Base-by-base conservation (phyloP, 2,888 invertebrate species). In the Glaucopsyche alexis region DNA sequence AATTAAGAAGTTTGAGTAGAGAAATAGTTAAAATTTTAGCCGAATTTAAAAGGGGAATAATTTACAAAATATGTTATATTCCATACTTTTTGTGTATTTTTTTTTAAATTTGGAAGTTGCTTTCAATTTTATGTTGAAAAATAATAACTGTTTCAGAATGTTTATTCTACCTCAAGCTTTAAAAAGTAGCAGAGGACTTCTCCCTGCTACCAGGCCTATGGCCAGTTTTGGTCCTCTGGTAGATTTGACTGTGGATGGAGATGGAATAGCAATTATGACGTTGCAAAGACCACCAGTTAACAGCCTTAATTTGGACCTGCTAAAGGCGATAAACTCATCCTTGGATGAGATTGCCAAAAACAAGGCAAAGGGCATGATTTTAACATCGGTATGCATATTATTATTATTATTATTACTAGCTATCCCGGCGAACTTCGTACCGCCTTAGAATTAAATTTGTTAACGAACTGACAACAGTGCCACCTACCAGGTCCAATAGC, bases 231-330 rank as follows among this genome's bases (percentile, higher is more conserved):
- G 88, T 4, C 93, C 94, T n/a, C 80, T 96, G 60, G 93, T 95
- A 1, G 94, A 94, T 71, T 84, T 95, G 0, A 88, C 93, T 14
- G 91, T 95, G 9, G 94, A 96, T 78, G 93, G 94, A 74, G 94
- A 95, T 79, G 96, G 97, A 13, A 91, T 97, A 60, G 96, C 96
- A 3, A 94, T 94, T 0, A 88, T 98, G 72, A 95, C 95, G 0
- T 93, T 98, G 94, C 95, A 96, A 82, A 93, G 95, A 74, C 92
- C 95, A 8, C 97, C 98, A 6, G 97, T 97, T 0, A 98, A 98
- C 89, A 95, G 96, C 73, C 91, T 98, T 5, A 97, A 96, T 83
- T 87, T 96, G 49, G 96, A 97, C 29, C 86, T 97, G 16, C 83
- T 97, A 16, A 93, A 93, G 73, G 95, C 95, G 72, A 84, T 98